phyloP scores from a whole-genome alignment of 1,140 invertebrate species.

The Akabosia matsudoensis region DNA sequence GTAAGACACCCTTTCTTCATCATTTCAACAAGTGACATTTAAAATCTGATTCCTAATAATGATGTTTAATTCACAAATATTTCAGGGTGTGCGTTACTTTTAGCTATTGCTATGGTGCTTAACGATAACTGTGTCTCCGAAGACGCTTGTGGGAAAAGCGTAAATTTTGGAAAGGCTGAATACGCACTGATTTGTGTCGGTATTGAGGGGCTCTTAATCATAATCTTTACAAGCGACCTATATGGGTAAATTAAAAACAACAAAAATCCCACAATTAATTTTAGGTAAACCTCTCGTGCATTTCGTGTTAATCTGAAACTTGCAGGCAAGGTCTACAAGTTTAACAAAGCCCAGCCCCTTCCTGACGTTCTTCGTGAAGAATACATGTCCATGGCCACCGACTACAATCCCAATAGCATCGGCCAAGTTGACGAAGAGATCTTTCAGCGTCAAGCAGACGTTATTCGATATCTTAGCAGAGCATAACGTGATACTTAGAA shows the following conservation, averaged over 20 bases:
- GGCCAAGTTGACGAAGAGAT: constrained; percentile 54
- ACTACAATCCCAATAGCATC: constrained; percentile 35
- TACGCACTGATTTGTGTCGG: constrained; percentile 40
- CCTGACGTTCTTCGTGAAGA: constrained; percentile 45
- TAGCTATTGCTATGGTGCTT: constrained; percentile 40
- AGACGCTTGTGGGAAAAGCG: constrained; percentile 23
- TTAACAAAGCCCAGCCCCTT: constrained; percentile 31
- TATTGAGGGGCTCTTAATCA: constrained; percentile 28
- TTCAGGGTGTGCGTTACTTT: constrained; percentile 41
- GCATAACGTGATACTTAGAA: constrained; percentile 54
- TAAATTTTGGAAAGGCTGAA: constrained; percentile 35
- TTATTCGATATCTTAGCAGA: constrained; percentile 57
- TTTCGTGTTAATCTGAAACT: neutral
- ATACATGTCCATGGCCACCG: constrained; percentile 35
- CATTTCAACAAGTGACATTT: neutral
- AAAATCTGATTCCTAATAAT: neutral
- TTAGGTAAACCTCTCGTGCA: neutral
- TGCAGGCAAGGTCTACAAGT: constrained; percentile 37
- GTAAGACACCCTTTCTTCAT: constrained; percentile 31
- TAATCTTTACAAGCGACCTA: constrained; percentile 35
- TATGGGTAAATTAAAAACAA: constrained; percentile 33
- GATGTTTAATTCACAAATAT: neutral
- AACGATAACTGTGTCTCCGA: constrained; percentile 39
- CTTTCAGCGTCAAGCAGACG: constrained; percentile 63
- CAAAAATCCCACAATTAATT: neutral